Base-by-base conservation (phyloP, 2,888 invertebrate genomes). In the Brenthis daphne region DNA sequence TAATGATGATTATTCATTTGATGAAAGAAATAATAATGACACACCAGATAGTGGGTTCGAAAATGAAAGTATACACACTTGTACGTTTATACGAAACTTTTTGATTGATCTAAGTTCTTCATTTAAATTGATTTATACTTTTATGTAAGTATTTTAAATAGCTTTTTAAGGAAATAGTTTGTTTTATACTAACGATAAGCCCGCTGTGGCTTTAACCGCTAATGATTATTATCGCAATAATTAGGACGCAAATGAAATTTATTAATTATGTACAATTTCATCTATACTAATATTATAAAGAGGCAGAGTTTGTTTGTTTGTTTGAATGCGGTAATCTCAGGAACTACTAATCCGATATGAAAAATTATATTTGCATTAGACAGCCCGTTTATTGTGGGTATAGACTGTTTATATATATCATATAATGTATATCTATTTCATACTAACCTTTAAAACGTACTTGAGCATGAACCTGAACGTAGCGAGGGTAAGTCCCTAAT, bases 81-180 rank as follows among this genome's bases (percentile, higher is more conserved):
- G 77, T 71, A 64, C 74, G 0, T 53, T 83, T 0, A 67, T 83
- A 0, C 80, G 80, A 16, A 71, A 71, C 0, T 87, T 86, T 73
- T 75, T 87, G 0, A 65, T 48, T 0, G 80, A 86, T 37, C 13
- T 88, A 0, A 80, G 79, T 48, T 48, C 20, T 0, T 73, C 81
- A 0, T 82, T 86, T 8, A 79, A 78, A 24, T 37, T 65, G 0
- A 77, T 85, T 12, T 79, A 80, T 50, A 60, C 68, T 1, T 87
- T 86, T 70, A 77, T 87, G 89, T 89, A 74, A 87, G 89, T 87
- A 80, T 85, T 83, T 85, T 75, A 83, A 84, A 29, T 29, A 29
- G 29, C 29, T 29, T 29, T 53, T n/a, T n/a, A 33, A 3, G n/a
- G n/a, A 50, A 29, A 13, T 14, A 6, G 1, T 14, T 16, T 51